Evolutionary conservation across 2,113 vertebrate species (phyloP).

Genomic region (Hymenochirus boettgeri): DNA sequence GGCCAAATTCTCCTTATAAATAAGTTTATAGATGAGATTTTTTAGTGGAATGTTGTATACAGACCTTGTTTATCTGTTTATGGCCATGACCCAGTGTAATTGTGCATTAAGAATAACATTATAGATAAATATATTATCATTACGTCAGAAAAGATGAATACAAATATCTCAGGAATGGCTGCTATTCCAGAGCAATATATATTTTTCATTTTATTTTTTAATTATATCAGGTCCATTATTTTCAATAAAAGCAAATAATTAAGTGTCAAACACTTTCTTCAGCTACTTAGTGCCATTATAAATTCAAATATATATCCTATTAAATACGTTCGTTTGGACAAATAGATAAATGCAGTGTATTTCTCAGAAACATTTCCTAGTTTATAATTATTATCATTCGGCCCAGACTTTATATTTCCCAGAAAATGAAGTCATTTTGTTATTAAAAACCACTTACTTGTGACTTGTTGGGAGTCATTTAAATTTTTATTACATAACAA

Average conservation of each 20-base stretch:
- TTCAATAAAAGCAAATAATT: conserved; percentile 24
- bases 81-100: too few species aligned
- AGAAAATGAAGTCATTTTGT: conserved; percentile 10
- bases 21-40: too few species aligned
- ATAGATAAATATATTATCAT: conserved; percentile 16
- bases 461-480: conserved; percentile 2
- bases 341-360: conserved; percentile 1
- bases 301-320: neutral
- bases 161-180: conserved; percentile 4
- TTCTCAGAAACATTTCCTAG: neutral
- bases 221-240: conserved; percentile 10
- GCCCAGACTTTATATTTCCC: conserved; percentile 1
- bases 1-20: too few species aligned
- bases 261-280: conserved; percentile 11
- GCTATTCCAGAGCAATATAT: conserved; percentile 7
- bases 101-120: too few species aligned
- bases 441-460: neutral
- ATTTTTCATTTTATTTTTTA: conserved; percentile 23
- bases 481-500: neutral
- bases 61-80: too few species aligned
- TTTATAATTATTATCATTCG: neutral
- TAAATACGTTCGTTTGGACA: conserved; percentile 1
- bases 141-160: conserved; percentile 13
- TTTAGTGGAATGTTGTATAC: too few species aligned
- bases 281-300: neutral